phyloP scores from a whole-genome alignment of 2,888 invertebrate species.

The Meiosimyza decipiens region DNA sequence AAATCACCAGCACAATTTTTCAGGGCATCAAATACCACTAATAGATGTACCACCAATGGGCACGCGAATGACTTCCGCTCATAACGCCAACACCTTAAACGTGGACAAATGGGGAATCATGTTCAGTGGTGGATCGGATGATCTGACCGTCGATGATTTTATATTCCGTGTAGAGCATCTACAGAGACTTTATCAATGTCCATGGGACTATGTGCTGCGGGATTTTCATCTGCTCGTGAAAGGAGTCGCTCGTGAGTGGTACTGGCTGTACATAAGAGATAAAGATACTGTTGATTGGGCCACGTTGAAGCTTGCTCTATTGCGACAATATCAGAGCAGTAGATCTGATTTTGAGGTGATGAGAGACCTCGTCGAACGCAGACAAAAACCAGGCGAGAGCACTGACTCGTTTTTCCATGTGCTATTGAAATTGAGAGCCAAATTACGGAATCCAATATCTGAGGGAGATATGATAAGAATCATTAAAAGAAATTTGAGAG shows the following conservation, averaged over 20 bases:
- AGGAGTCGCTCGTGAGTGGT: slow-evolving; percentile 31
- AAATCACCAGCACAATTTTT: no score
- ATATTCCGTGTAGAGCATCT: slow-evolving; percentile 31
- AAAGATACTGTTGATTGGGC: background rate
- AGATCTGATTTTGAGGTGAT: slow-evolving; percentile 26
- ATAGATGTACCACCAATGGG: no score
- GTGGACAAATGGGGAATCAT: slow-evolving; percentile 28
- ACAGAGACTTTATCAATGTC: slow-evolving; percentile 7
- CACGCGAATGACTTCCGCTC: no score
- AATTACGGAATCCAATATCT: background rate
- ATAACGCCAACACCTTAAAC: background rate
- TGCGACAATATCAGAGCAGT: slow-evolving; percentile 11
- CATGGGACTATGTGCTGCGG: slow-evolving; percentile 8
- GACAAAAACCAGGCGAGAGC: slow-evolving; percentile 15
- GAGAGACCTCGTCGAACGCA: slow-evolving; percentile 21
- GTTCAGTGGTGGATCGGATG: background rate
- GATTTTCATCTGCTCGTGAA: slow-evolving; percentile 27
- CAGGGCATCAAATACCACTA: no score
- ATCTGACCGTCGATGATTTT: slow-evolving; percentile 23
- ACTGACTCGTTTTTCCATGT: slow-evolving; percentile 18
- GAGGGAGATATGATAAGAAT: slow-evolving; percentile 20
- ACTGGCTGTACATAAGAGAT: slow-evolving; percentile 17
- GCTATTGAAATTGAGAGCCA: background rate
- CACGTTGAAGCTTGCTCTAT: background rate
- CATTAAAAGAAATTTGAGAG: slow-evolving; percentile 19